These are phyloP conservation scores for Syrmaticus mikado DNA, from an alignment of 2,113 vertebrate genomes.

Conservation along the genomic window DNA sequence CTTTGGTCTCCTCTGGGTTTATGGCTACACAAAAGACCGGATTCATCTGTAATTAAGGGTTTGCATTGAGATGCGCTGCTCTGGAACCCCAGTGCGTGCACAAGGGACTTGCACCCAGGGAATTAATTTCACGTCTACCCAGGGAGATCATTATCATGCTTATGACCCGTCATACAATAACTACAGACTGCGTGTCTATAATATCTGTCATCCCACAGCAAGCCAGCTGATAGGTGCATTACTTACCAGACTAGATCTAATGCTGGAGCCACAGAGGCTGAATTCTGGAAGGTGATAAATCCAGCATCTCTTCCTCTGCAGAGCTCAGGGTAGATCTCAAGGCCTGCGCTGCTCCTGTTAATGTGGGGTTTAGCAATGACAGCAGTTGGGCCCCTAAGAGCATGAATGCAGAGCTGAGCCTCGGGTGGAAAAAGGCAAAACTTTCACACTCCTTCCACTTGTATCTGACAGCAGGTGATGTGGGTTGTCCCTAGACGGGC, in stretches of 20 bases:
- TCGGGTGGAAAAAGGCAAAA: background rate
- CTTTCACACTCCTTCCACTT: background rate
- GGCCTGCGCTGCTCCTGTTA: background rate
- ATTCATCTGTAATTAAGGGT: background rate
- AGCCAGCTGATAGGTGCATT: background rate
- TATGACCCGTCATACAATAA: background rate
- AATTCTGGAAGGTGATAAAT: background rate
- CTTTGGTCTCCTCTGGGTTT: background rate
- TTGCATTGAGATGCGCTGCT: background rate
- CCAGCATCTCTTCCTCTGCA: background rate
- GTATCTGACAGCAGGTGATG: background rate
- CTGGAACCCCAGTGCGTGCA: background rate
- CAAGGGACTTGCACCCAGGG: background rate
- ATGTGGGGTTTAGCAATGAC: background rate
- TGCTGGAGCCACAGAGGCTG: background rate
- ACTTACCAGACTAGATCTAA: background rate
- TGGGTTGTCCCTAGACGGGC: background rate
- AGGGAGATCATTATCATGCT: conserved; percentile 20
- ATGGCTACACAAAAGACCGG: background rate
- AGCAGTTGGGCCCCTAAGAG: background rate
- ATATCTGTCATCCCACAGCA: background rate
- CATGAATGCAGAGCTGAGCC: background rate
- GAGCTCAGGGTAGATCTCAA: background rate
- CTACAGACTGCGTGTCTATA: background rate
- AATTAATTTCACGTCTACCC: background rate